phyloP scores from a whole-genome alignment of 2,113 vertebrate genomes.

The Grammomys surdaster region DNA sequence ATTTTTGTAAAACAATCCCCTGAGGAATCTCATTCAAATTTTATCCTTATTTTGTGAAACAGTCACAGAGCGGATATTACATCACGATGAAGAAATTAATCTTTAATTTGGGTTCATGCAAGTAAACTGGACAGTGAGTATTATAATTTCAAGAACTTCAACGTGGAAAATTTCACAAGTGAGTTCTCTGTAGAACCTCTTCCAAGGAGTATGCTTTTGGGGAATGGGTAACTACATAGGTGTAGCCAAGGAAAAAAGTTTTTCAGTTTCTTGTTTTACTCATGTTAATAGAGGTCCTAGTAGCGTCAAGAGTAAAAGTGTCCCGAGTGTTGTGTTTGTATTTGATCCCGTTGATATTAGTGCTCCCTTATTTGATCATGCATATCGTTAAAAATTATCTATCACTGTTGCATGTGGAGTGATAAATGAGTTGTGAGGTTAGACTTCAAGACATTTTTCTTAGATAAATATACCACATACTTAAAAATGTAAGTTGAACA shows the following conservation, averaged over 20 bases:
- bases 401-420: not conserved
- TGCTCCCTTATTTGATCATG: not conserved
- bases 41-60: not conserved
- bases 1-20: not conserved
- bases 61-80: not conserved
- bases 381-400: not conserved
- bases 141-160: not conserved
- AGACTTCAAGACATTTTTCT: not conserved
- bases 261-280: not conserved
- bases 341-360: not conserved
- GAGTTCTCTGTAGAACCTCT: not conserved
- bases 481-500: not conserved
- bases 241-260: not conserved
- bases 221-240: not conserved
- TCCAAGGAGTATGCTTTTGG: not conserved
- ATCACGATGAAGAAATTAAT: not conserved
- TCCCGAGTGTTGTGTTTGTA: not conserved
- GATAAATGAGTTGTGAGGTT: not conserved
- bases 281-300: not conserved
- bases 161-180: not conserved
- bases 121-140: not conserved
- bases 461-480: not conserved
- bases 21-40: not conserved
- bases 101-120: not conserved
- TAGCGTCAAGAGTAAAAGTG: not conserved